Conservation (phyloP, 1,140 invertebrate species). For the Lanistes nyassanus region DNA sequence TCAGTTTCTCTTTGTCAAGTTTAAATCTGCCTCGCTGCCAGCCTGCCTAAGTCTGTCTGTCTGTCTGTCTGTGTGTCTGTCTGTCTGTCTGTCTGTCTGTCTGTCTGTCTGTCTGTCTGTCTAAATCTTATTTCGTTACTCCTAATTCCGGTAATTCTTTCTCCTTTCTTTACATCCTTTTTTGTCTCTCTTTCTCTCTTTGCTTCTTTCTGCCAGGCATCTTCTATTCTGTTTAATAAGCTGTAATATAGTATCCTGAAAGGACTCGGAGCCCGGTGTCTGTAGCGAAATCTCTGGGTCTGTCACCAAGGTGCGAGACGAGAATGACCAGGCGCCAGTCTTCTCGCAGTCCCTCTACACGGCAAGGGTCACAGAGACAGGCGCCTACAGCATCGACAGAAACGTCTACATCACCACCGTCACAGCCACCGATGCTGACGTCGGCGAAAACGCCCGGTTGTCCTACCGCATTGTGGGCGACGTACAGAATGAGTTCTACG, state of each 20-base stretch:
- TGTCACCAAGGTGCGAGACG: conserved; percentile 91
- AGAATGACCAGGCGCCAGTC: conserved; percentile 89
- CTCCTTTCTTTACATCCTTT: too few relatives aligned
- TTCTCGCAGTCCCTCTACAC: conserved; percentile 85
- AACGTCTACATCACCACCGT: conserved; percentile 60
- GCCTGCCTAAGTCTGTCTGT: too few relatives aligned
- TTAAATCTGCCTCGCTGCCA: too few relatives aligned
- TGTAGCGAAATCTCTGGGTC: conserved; percentile 71
- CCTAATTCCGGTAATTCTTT: not conserved
- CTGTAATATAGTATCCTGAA: too few relatives aligned
- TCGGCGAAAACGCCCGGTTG: conserved; percentile 80
- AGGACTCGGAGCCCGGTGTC: too few relatives aligned
- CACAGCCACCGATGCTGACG: conserved; percentile 88
- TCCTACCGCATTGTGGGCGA: conserved; percentile 51
- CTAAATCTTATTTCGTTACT: too few relatives aligned
- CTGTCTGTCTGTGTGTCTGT: too few relatives aligned
- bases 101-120: not conserved
- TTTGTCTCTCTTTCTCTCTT: too few relatives aligned
- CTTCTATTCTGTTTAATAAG: too few relatives aligned
- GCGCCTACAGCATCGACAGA: conserved; percentile 84
- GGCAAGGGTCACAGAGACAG: conserved; percentile 61
- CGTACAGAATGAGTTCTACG: conserved; percentile 70
- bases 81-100: not conserved
- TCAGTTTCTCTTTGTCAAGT: too few relatives aligned
- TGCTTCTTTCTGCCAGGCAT: too few relatives aligned